These are phyloP conservation scores for Eonycteris spelaea DNA, from an alignment of 2,113 vertebrate genomes.

Conservation along the genomic window DNA sequence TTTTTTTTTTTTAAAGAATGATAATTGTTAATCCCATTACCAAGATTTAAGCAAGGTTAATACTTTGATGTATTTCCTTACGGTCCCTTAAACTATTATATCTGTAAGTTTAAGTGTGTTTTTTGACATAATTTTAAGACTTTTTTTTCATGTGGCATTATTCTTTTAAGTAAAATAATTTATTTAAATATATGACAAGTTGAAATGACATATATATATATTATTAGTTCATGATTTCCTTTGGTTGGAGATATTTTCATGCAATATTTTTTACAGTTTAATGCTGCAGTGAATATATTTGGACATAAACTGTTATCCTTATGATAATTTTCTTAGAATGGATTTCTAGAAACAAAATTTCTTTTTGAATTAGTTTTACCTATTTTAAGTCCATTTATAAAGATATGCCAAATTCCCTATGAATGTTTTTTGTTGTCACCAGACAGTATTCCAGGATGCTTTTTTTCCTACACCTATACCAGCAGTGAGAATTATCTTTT, in stretches of 20 bases:
- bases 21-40: not conserved
- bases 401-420: not conserved
- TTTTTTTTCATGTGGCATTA: not conserved
- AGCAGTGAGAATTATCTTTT: not conserved
- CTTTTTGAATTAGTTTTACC: not conserved
- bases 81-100: not conserved
- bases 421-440: not conserved
- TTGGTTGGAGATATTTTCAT: not conserved
- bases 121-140: not conserved
- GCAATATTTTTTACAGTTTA: slow-evolving; percentile 3
- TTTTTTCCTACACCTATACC: not conserved
- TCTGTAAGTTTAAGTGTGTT: not conserved
- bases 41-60: not conserved
- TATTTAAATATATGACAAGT: not conserved
- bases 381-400: not conserved
- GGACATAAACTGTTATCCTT: not conserved
- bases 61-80: not conserved
- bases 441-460: not conserved
- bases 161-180: slow-evolving; percentile 8
- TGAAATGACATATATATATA: not conserved
- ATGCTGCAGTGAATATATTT: not conserved
- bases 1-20: not conserved
- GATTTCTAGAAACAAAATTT: not conserved
- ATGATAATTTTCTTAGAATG: not conserved
- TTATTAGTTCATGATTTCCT: not conserved